Percentiles rank a stretch among this genome's conserved stretches.
Evolutionary conservation across 2,113 vertebrate species (phyloP).

Genomic region (Gallinago media): DNA sequence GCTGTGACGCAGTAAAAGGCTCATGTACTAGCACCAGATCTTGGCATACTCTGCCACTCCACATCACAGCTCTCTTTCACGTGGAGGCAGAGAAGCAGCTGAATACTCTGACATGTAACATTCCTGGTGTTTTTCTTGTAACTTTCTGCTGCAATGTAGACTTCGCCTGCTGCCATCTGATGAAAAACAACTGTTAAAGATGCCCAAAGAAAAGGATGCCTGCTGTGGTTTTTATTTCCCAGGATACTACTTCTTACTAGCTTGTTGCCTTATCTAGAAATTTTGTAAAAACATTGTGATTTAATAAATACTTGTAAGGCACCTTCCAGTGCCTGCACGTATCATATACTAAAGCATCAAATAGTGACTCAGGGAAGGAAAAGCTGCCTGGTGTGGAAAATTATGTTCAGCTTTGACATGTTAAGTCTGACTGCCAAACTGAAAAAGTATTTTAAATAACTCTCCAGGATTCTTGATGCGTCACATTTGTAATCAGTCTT

Average conservation of each 20-base stretch:
- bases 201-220: neutral
- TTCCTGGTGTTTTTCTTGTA: neutral
- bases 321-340: neutral
- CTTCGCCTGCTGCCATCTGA: neutral
- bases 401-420: neutral
- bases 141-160: neutral
- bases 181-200: neutral
- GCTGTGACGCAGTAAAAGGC: neutral
- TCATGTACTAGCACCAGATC: neutral
- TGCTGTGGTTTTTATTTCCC: neutral
- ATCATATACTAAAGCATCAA: neutral
- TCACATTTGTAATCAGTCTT: neutral
- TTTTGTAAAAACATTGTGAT: neutral
- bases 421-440: neutral
- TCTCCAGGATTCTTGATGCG: neutral
- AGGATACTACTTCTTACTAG: neutral
- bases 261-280: neutral
- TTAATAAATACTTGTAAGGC: neutral
- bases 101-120: neutral
- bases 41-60: neutral
- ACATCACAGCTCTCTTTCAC: fast-evolving
- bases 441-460: neutral
- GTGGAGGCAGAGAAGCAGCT: neutral
- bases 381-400: neutral
- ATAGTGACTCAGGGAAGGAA: neutral